Evolutionary conservation across 2,888 invertebrate genomes (phyloP).

Genomic region (Apotomis capreana): DNA sequence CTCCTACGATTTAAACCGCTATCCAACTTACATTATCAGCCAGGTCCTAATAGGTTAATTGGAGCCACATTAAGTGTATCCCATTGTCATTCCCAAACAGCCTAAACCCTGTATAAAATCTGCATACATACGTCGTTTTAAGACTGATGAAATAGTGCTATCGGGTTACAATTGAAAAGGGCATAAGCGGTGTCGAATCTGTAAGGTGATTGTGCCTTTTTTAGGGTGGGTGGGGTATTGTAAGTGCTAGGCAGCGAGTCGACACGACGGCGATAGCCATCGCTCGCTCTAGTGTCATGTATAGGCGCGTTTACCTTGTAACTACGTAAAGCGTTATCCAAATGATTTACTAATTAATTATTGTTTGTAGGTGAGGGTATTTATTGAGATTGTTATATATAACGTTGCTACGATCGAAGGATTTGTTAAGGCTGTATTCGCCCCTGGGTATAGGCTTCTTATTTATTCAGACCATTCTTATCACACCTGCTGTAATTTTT

Average conservation of each 20-base stretch:
- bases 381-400: constrained; percentile 1
- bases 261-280: constrained; percentile 44
- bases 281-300: constrained; percentile 43
- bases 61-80: constrained; percentile 51
- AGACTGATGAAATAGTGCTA: not conserved
- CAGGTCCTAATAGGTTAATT: constrained; percentile 56
- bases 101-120: not conserved
- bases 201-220: not conserved
- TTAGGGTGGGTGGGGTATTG: constrained; percentile 9
- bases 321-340: constrained; percentile 28
- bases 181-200: not conserved
- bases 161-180: not conserved
- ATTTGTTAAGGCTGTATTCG: not conserved
- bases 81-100: constrained; percentile 8
- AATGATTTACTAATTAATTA: constrained; percentile 37
- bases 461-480: not conserved
- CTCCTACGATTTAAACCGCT: constrained; percentile 32
- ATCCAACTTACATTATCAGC: constrained; percentile 35
- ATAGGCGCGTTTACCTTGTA: constrained; percentile 39
- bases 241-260: constrained; percentile 43
- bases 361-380: constrained; percentile 8
- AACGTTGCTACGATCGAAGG: not conserved
- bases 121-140: constrained; percentile 3
- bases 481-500: too few species aligned
- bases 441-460: constrained; percentile 22